Evolutionary conservation across 2,113 vertebrate species (phyloP).

Genomic region (Ailuropoda melanoleuca): DNA sequence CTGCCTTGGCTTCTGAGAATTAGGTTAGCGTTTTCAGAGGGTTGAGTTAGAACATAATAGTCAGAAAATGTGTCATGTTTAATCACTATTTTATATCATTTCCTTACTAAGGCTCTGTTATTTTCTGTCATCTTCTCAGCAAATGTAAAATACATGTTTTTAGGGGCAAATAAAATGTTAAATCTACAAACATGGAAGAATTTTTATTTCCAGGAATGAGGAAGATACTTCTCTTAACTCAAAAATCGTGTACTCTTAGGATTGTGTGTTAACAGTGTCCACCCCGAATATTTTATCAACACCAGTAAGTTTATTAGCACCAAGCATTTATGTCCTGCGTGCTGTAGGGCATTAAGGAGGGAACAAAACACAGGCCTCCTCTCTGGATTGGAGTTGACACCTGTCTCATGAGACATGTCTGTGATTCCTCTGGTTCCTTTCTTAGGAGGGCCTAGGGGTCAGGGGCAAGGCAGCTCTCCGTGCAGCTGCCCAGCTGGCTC

Average conservation of each 20-base stretch:
- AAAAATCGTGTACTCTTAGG: neutral
- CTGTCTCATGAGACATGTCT: neutral
- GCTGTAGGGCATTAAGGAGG: neutral
- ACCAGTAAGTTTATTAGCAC: neutral
- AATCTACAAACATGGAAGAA: neutral
- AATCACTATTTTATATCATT: neutral
- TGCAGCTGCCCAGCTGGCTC: neutral
- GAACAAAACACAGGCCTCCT: accelerated
- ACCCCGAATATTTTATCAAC: neutral
- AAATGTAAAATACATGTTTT: neutral
- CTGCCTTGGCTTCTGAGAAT: neutral
- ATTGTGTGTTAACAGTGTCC: neutral
- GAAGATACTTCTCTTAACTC: neutral
- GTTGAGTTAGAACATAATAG: neutral
- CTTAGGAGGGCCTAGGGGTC: neutral
- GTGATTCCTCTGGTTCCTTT: neutral
- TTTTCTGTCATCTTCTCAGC: neutral
- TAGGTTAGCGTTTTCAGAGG: neutral
- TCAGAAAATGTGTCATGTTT: neutral
- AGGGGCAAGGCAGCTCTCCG: neutral
- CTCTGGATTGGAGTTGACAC: neutral
- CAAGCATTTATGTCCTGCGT: neutral
- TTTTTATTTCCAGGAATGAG: neutral
- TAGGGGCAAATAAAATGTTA: neutral
- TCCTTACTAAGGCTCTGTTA: neutral